Evolutionary conservation across 2,888 invertebrate genomes (phyloP).

Genomic region (Drosophila melanosoma): DNA sequence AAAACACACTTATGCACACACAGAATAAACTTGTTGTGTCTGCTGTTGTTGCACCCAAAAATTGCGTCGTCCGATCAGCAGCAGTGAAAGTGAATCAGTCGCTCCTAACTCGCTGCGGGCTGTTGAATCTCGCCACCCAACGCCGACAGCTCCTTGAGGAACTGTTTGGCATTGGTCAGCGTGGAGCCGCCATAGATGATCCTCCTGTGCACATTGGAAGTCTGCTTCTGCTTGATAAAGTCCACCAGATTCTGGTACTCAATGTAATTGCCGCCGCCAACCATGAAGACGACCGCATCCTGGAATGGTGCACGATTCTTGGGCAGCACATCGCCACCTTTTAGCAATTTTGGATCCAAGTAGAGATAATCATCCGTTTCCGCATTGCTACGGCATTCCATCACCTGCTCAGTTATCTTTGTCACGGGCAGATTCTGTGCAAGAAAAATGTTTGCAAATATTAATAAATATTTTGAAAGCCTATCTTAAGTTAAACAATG

Average conservation of each 20-base stretch:
- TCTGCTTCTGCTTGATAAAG: constrained; percentile 94
- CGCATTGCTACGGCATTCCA: constrained; percentile 91
- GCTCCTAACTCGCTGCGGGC: constrained; percentile 83
- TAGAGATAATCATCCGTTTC: constrained; percentile 96
- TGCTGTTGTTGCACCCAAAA: constrained; percentile 11
- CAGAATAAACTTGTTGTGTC: constrained; percentile 30
- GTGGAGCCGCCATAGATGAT: constrained; percentile 98
- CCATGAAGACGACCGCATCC: constrained; percentile 95
- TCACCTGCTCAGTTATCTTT: constrained; percentile 94
- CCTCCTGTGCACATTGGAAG: constrained; percentile 89
- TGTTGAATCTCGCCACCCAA: constrained; percentile 89
- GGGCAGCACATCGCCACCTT: constrained; percentile 88
- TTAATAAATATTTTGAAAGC: neutral
- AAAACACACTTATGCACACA: constrained; percentile 13
- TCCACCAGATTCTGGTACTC: constrained; percentile 99
- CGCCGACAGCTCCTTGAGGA: constrained; percentile 95
- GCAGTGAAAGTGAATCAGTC: constrained; percentile 53
- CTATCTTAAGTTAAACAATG: neutral
- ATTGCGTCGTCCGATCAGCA: constrained; percentile 50
- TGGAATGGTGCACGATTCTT: constrained; percentile 90
- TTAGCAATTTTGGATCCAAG: constrained; percentile 97
- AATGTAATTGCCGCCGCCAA: constrained; percentile 98
- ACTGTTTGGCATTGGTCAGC: constrained; percentile 96
- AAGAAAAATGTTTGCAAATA: neutral
- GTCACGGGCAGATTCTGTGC: constrained; percentile 96